Conservation (phyloP, 2,888 invertebrate genomes). For the Agapostemon virescens region DNA sequence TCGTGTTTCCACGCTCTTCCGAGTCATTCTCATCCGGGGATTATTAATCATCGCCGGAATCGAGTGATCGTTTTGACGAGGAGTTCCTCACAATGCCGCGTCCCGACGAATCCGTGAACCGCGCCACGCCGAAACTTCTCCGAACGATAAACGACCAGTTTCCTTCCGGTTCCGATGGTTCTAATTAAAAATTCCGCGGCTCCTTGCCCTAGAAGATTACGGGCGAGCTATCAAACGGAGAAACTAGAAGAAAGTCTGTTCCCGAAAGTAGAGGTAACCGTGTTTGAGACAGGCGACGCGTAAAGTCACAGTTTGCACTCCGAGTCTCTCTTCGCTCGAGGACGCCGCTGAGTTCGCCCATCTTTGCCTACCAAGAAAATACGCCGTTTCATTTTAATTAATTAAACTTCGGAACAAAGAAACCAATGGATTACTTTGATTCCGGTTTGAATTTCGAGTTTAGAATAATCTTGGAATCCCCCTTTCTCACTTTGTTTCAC, state of each 20-base stretch:
- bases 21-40: constrained; percentile 59
- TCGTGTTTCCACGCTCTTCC: constrained; percentile 6
- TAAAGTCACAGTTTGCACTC: not conserved
- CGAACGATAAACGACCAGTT: constrained; percentile 33
- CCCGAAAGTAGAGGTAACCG: constrained; percentile 6
- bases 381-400: not conserved
- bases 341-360: not conserved
- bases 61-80: constrained; percentile 62
- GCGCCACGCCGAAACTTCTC: constrained; percentile 34
- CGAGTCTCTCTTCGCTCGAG: not conserved
- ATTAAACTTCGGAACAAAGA: not conserved
- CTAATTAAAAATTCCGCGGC: constrained; percentile 54
- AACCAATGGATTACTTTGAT: not conserved
- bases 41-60: constrained; percentile 68
- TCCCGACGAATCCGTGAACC: constrained; percentile 18
- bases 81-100: constrained; percentile 39
- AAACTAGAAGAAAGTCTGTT: constrained; percentile 2
- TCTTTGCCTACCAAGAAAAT: not conserved
- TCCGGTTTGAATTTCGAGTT: not conserved
- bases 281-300: constrained; percentile 2
- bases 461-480: not conserved
- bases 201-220: not conserved
- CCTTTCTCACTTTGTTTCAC: not conserved
- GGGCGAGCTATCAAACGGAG: not conserved
- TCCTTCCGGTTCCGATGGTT: not conserved